Evolutionary conservation across 2,113 vertebrate species (phyloP).

Genomic region (Cichladusa arquata): DNA sequence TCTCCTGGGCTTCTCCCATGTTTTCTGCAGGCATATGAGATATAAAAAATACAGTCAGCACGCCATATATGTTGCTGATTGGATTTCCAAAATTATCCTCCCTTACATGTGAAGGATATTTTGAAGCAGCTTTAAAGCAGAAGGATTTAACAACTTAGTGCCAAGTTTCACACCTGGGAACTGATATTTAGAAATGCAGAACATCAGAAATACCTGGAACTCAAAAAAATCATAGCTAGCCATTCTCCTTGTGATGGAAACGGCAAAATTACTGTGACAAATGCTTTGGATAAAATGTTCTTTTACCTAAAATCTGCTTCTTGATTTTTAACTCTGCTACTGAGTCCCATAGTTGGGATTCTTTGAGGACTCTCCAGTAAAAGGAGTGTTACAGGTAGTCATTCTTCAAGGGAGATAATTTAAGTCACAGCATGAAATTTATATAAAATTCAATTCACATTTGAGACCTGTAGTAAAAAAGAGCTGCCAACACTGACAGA

Average conservation of each 20-base stretch:
- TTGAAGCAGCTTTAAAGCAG: neutral
- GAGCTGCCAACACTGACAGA: neutral
- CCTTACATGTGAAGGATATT: neutral
- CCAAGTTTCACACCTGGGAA: neutral
- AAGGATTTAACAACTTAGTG: neutral
- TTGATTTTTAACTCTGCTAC: neutral
- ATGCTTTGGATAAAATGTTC: neutral
- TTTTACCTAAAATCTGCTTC: neutral
- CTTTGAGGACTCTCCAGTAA: conserved; percentile 27
- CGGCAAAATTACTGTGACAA: neutral
- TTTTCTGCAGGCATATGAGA: neutral
- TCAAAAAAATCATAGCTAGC: neutral
- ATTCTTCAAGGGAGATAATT: conserved; percentile 23
- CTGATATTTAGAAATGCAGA: neutral
- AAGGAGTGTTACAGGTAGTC: neutral
- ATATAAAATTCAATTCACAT: conserved; percentile 49
- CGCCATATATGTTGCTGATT: neutral
- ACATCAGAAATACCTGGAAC: neutral
- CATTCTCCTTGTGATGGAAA: neutral
- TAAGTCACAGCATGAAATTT: conserved; percentile 34
- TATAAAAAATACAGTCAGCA: neutral
- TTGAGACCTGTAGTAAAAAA: conserved; percentile 31
- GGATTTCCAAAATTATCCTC: neutral
- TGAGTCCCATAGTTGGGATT: neutral
- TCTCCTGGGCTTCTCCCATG: neutral